Base-by-base conservation (phyloP, 2,888 invertebrate genomes). In the Ischnus inquisitorius region DNA sequence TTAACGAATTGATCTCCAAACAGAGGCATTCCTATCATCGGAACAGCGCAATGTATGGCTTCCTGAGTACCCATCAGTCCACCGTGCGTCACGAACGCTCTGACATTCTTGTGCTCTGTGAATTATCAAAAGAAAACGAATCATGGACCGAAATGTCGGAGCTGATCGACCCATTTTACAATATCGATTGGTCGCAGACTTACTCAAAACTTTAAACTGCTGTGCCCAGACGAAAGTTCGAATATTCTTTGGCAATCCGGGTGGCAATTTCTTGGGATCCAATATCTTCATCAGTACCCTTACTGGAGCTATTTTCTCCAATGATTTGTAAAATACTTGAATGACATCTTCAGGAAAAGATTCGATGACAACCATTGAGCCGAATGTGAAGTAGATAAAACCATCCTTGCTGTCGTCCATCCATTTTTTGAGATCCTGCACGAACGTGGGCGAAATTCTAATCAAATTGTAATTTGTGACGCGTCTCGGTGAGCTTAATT, bases 41-140 rank as follows among this genome's bases (percentile, higher is more conserved):
- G 93, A 1, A 93, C 91, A 0, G 89, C 93, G 28, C 85, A 92
- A 78, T 89, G 85, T 82, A 93, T 85, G 3, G 93, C 89, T 76
- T 93, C 93, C 74, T 91, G 91, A 2, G 90, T 90, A 4, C 93
- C 90, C 88, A 93, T 88, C 3, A 92, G 85, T 3, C 93, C 93
- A 2, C 93, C 92, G 14, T 93, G 93, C 5, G 92, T 93, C 54
- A 93, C 88, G 68, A 93, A 93, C 4, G 88, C 90, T 80, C 83
- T 90, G 19, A 92, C 69, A 43, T 93, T 93, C 34, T 85, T 89
- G 75, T 93, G 92, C 3, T 91, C 93, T 93, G 80, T 0, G 62
- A 10, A 78, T 67, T 14, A 8, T 0, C 25, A n/a, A 25, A 43
- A 60, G 39, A 4, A 62, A 68, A n/a, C n/a, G 0, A n/a, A 64